Conservation (phyloP, 2,113 vertebrate genomes). For the Monarcha castaneiventris region DNA sequence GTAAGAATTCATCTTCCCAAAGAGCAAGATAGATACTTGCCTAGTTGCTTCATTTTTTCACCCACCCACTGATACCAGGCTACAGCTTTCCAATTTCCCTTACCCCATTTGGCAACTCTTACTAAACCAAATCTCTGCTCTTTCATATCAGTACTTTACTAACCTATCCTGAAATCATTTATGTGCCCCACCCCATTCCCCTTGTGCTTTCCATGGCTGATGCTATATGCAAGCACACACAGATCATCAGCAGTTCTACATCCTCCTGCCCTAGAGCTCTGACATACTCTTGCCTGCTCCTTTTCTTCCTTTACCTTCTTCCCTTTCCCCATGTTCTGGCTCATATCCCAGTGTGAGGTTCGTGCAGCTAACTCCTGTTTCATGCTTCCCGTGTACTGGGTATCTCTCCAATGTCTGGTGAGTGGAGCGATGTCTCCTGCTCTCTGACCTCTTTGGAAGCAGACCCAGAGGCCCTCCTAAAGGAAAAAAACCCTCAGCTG, state of each 20-base stretch:
- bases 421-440: neutral
- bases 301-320: neutral
- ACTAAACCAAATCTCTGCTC: neutral
- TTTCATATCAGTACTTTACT: neutral
- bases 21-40: neutral
- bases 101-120: neutral
- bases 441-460: neutral
- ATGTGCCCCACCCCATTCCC: rapidly evolving
- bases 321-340: neutral
- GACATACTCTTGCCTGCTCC: neutral
- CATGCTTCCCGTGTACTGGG: rapidly evolving
- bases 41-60: neutral
- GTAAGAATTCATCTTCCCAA: neutral
- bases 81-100: neutral
- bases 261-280: neutral
- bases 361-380: neutral
- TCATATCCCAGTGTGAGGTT: neutral
- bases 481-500: neutral
- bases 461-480: neutral
- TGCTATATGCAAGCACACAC: rapidly evolving
- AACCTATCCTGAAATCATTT: neutral
- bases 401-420: neutral
- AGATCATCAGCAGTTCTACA: neutral
- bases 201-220: neutral
- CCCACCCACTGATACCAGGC: neutral